Percentiles rank a stretch among this genome's conserved stretches.
Evolutionary conservation across 2,797 vertebrate species (phyloP).

Genomic region (Bufotes viridis): DNA sequence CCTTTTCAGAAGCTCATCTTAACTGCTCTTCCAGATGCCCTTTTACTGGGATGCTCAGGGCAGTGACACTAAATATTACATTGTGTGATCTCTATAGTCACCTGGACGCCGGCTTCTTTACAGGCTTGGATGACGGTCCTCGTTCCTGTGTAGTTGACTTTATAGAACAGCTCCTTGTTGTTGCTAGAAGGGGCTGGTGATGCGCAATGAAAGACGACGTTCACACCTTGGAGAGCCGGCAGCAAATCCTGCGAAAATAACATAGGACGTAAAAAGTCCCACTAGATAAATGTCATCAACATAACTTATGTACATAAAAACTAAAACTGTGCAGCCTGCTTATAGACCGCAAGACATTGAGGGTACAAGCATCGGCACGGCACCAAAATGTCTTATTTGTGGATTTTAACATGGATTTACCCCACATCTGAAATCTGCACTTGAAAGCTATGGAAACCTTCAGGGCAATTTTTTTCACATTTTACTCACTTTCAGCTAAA

Average conservation of each 20-base stretch:
- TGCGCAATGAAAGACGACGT: slow-evolving; percentile 92
- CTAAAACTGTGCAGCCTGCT: too few relatives aligned
- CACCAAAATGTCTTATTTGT: too few relatives aligned
- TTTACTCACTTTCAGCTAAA: too few relatives aligned
- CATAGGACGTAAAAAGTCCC: background rate
- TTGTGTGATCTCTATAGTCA: slow-evolving; percentile 66
- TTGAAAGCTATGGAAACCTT: too few relatives aligned
- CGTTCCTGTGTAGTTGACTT: slow-evolving; percentile 89
- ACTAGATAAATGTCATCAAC: too few relatives aligned
- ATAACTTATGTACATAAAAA: too few relatives aligned
- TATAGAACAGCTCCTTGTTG: slow-evolving; percentile 87
- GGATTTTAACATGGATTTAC: too few relatives aligned
- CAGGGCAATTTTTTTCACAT: too few relatives aligned
- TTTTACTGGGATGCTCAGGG: background rate
- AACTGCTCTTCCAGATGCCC: too few relatives aligned
- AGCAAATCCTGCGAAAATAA: slow-evolving; percentile 82
- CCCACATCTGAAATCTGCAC: too few relatives aligned
- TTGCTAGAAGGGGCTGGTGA: slow-evolving; percentile 89
- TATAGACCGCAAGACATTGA: too few relatives aligned
- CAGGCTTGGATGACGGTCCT: slow-evolving; percentile 86
- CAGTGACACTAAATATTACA: background rate
- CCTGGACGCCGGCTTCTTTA: slow-evolving; percentile 89
- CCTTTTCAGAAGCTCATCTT: background rate
- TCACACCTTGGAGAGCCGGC: slow-evolving; percentile 81
- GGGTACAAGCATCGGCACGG: too few relatives aligned